Conservation (phyloP, 64 coral and sea anemone genomes). For the Catalaphyllia jardinei region DNA sequence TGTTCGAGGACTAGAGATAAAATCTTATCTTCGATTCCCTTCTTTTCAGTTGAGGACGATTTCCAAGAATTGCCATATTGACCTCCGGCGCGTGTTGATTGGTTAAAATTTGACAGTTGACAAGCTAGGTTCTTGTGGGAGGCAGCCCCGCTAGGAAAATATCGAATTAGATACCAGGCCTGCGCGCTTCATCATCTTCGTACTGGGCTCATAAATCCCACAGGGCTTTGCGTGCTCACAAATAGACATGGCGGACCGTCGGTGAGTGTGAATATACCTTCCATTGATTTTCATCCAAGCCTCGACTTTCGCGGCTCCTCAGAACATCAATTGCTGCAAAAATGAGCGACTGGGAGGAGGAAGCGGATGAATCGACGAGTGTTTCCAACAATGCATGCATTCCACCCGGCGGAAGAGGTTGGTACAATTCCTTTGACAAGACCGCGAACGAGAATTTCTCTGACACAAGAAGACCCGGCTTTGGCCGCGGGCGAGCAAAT, state of each 20-base stretch:
- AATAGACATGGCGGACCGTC: slow-evolving; percentile 16
- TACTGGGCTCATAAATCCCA: no score
- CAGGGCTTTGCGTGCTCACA: neutral
- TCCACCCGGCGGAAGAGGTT: neutral
- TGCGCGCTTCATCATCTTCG: no score
- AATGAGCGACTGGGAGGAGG: slow-evolving; percentile 71
- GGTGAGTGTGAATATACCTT: neutral
- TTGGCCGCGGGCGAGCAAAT: slow-evolving; percentile 40
- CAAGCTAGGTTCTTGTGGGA: no score
- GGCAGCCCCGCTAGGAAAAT: no score
- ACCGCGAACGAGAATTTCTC: neutral
- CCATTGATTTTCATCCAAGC: neutral
- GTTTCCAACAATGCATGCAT: neutral
- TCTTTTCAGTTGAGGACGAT: no score
- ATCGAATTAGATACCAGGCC: no score
- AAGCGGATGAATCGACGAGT: neutral
- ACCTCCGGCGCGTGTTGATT: no score
- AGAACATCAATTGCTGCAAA: neutral
- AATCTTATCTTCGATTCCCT: no score
- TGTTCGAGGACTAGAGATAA: no score
- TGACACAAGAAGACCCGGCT: slow-evolving; percentile 15
- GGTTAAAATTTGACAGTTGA: no score
- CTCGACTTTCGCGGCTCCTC: neutral
- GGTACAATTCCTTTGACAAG: slow-evolving; percentile 16
- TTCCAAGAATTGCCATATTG: no score